Conservation (phyloP, 2,888 invertebrate species). For the Rhamnusium bicolor region DNA sequence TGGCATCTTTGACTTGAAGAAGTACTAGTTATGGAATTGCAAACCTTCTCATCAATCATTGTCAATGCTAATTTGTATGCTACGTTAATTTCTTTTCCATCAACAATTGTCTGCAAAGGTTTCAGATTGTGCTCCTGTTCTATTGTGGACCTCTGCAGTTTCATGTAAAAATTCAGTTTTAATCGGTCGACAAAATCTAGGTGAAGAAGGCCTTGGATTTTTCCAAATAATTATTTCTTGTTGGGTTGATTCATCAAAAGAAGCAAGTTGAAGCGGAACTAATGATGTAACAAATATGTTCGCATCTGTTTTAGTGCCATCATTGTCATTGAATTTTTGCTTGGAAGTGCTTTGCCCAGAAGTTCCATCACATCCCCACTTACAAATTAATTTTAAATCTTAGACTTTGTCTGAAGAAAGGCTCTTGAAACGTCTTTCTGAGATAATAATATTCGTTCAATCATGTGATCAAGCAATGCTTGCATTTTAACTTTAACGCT, state of each 20-base stretch:
- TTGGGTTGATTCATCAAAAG: neutral
- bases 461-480: too few species aligned
- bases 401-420: too few species aligned
- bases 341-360: neutral
- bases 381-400: too few species aligned
- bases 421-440: too few species aligned
- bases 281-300: neutral
- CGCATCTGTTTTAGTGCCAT: neutral
- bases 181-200: neutral
- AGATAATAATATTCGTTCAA: too few species aligned
- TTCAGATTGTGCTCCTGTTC: neutral
- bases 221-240: neutral
- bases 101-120: neutral
- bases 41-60: too few species aligned
- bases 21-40: neutral
- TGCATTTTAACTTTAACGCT: too few species aligned
- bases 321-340: neutral
- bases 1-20: neutral
- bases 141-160: neutral
- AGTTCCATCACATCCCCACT: constrained; percentile 6
- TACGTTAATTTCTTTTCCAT: neutral
- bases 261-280: neutral
- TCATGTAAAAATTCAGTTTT: constrained; percentile 1
- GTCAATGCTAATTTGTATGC: neutral
- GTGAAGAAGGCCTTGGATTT: neutral